Percentiles rank a stretch among this genome's conserved stretches.
Evolutionary conservation across 2,113 vertebrate genomes (phyloP).

Genomic region (Ceyx margarethae): DNA sequence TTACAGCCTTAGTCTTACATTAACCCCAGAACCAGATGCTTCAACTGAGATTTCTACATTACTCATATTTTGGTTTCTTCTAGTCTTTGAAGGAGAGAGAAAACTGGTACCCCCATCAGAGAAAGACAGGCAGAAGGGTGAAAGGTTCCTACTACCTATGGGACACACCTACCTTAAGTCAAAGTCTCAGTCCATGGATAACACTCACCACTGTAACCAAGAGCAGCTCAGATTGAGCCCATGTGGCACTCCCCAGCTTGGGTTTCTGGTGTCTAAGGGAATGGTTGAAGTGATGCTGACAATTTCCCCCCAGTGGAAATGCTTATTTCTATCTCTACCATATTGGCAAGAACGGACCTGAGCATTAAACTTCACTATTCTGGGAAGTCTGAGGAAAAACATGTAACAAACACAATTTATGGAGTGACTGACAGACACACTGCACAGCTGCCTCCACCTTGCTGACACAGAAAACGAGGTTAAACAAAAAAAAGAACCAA

Average conservation of each 20-base stretch:
- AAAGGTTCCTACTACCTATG: neutral
- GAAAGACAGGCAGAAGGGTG: neutral
- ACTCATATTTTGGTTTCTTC: neutral
- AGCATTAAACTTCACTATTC: neutral
- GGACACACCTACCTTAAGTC: neutral
- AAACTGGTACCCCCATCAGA: neutral
- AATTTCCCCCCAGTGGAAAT: neutral
- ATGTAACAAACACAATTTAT: neutral
- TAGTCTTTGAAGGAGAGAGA: neutral
- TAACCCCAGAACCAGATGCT: neutral
- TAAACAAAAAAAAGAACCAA: neutral
- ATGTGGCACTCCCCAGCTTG: neutral
- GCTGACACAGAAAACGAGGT: neutral
- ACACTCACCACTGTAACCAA: rapidly evolving
- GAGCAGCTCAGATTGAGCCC: neutral
- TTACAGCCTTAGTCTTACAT: neutral
- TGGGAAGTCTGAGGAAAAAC: neutral
- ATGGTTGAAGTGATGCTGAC: neutral
- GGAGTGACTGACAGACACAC: neutral
- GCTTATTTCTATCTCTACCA: neutral
- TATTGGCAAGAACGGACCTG: neutral
- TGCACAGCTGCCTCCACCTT: neutral
- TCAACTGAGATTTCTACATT: neutral
- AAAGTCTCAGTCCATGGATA: neutral
- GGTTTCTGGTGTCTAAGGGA: neutral